Evolutionary conservation across 2,888 invertebrate species (phyloP).

Genomic region (Isotomurus palustris): DNA sequence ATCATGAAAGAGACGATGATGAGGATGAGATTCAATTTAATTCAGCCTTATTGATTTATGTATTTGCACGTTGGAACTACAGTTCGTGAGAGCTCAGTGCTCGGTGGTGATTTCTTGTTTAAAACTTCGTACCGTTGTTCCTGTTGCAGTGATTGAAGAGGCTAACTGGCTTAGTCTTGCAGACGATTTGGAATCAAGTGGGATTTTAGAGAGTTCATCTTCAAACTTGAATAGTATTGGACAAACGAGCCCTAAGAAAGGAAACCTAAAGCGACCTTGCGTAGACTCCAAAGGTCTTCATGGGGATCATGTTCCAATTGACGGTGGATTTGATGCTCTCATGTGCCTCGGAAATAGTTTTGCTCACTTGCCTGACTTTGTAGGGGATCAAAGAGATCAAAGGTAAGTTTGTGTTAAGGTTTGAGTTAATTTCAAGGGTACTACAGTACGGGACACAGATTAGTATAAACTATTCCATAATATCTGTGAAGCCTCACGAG

Average conservation of each 20-base stretch:
- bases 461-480: too few relatives aligned
- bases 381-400: slow-evolving; percentile 73
- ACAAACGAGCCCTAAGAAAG: not conserved
- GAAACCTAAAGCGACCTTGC: not conserved
- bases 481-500: too few relatives aligned
- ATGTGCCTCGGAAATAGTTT: slow-evolving; percentile 87
- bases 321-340: slow-evolving; percentile 79
- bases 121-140: too few relatives aligned
- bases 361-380: slow-evolving; percentile 77
- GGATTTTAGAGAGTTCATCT: slow-evolving; percentile 45
- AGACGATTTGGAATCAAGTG: slow-evolving; percentile 62
- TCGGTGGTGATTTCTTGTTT: too few relatives aligned
- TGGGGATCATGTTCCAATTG: slow-evolving; percentile 51
- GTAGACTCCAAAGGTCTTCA: not conserved
- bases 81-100: too few relatives aligned
- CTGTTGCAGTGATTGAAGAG: slow-evolving; percentile 81
- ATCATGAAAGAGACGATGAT: slow-evolving; percentile 11
- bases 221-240: too few relatives aligned
- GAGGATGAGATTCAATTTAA: slow-evolving; percentile 9
- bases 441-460: too few relatives aligned
- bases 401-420: slow-evolving; percentile 55
- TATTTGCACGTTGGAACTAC: too few relatives aligned
- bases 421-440: too few relatives aligned
- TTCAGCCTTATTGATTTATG: slow-evolving; percentile 11
- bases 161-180: slow-evolving; percentile 82